These are phyloP conservation scores for Hermatobates lingyangjiaoensis DNA, from an alignment of 1,140 invertebrate species.

Conservation along the genomic window DNA sequence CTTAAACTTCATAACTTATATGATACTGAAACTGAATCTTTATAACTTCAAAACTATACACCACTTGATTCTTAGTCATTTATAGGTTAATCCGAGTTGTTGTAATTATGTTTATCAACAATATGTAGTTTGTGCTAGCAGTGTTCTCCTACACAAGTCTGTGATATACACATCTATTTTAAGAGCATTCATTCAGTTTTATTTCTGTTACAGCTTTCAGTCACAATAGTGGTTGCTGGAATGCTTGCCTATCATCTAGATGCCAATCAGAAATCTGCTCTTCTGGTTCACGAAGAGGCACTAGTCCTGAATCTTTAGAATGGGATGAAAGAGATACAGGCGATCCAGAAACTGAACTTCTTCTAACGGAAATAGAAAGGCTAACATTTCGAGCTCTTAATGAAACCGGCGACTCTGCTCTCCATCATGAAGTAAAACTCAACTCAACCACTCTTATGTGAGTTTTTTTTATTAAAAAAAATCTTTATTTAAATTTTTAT, in stretches of 20 bases:
- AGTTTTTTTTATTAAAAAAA: too few relatives aligned
- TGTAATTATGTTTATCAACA: not conserved
- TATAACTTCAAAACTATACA: too few relatives aligned
- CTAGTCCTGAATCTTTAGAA: constrained; percentile 14
- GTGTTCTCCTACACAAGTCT: not conserved
- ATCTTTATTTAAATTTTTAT: too few relatives aligned
- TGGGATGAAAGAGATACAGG: constrained; percentile 14
- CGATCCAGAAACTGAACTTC: constrained; percentile 15
- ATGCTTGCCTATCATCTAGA: not conserved
- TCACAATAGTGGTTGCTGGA: not conserved
- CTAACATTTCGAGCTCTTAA: constrained; percentile 14
- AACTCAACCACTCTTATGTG: too few relatives aligned
- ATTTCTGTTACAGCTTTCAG: not conserved
- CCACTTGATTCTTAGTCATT: too few relatives aligned
- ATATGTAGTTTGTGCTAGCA: not conserved
- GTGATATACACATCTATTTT: not conserved
- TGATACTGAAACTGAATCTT: too few relatives aligned
- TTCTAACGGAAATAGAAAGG: constrained; percentile 15
- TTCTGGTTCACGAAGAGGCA: constrained; percentile 5
- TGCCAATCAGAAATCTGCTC: constrained; percentile 3
- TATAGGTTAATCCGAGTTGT: too few relatives aligned
- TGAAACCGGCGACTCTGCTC: constrained; percentile 16
- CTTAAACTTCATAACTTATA: too few relatives aligned
- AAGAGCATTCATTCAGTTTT: not conserved
- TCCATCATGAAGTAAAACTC: too few relatives aligned